A percentile compares a stretch with the other conserved stretches of the same genome.
phyloP scores from a whole-genome alignment of 2,797 vertebrate species.

The Myotis myotis region DNA sequence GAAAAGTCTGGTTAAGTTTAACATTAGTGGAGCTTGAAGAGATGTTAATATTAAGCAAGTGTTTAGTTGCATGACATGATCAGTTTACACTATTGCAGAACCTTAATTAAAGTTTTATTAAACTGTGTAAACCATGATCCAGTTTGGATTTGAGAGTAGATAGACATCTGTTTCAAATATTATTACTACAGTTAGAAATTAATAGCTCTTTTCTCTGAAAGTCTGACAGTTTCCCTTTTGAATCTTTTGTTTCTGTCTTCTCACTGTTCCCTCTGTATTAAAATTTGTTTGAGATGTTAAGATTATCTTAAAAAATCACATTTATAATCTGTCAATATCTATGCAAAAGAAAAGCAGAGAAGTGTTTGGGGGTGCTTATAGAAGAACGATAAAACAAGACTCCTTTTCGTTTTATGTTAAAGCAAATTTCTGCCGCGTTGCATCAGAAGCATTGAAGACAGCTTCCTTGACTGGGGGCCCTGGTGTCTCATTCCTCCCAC shows the following conservation, averaged over 20 bases:
- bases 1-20: conserved; percentile 57
- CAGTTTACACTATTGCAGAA: conserved; percentile 69
- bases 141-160: conserved; percentile 67
- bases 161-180: conserved; percentile 74
- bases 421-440: not conserved
- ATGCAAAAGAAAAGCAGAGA: not conserved
- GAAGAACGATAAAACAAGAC: not conserved
- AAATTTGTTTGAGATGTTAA: conserved; percentile 39
- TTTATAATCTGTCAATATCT: not conserved
- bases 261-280: not conserved
- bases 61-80: conserved; percentile 72
- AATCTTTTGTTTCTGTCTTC: conserved; percentile 29
- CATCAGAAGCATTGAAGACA: not conserved
- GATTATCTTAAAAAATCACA: conserved; percentile 35
- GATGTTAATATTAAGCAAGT: conserved; percentile 64
- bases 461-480: not conserved
- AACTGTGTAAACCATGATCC: conserved; percentile 61
- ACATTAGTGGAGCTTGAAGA: conserved; percentile 35
- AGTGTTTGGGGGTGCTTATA: not conserved
- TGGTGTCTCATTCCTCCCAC: not conserved
- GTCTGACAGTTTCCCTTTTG: conserved; percentile 35
- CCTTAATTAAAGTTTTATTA: conserved; percentile 77
- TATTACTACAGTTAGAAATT: conserved; percentile 63
- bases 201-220: not conserved
- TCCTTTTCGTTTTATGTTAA: not conserved